Evolutionary conservation across 1,140 invertebrate species (phyloP), one percentile per base, ranked within the genome.

Genomic region (Ylistrum balloti): DNA sequence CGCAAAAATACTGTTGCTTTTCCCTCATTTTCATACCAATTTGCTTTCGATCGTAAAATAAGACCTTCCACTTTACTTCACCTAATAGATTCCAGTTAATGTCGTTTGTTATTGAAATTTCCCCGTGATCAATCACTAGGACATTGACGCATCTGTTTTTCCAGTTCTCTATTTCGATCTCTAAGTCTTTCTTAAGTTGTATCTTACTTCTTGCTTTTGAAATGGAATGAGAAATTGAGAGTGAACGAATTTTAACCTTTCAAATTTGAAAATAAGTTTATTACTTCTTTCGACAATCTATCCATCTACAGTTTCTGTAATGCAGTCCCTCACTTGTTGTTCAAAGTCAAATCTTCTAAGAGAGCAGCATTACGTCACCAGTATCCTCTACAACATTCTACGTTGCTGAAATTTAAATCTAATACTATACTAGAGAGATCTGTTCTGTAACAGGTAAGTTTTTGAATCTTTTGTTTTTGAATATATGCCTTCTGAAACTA

Each of bases 1-100:
- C 85, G 28, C 88, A 88, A 85, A 88, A 88, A 28, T 88, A 88
- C 35, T 2, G 88, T 35, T 33, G 33, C 17, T n/a, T 88, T 88
- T 85, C 35, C 88, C 28, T 20, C 88, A 35, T n/a, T n/a, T n/a
- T 88, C 33, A 89, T 45, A 32, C 85, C 88, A 86, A 33, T 89
- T 86, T 3, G 35, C 33, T 15, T 32, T 33, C 32, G 74, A 86
- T 9, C 85, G 7, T 9, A 86, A 33, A 3, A 86, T 13, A 20
- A 86, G 22, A 13, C 33, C 85, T 41, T 33, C 34, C 11, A 89
- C 41, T n/a, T 34, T 89, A 9, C 35, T 41, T 33, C 45, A 34
- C 32, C 34, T 89, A 3, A 20, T 45, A 35, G 33, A 1, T 89
- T 89, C 85, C 0, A 86, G n/a, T 56, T 89, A 85, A 15, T 17